phyloP scores from a whole-genome alignment of 2,797 vertebrate species.

The Numenius phaeopus region DNA sequence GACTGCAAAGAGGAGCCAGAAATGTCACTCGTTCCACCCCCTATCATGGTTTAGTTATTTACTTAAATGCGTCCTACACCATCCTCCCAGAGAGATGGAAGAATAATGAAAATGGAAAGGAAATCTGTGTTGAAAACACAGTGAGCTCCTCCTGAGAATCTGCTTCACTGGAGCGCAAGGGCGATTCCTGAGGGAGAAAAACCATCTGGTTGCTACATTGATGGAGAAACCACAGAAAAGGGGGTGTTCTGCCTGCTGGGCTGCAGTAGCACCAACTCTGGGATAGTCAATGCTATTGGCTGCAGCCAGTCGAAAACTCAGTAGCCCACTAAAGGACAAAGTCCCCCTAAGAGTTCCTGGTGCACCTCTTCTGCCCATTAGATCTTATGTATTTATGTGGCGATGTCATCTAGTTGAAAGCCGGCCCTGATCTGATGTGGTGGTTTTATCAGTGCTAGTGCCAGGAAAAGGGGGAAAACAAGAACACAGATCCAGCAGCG shows the following conservation, averaged over 20 bases:
- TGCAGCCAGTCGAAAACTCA: not conserved
- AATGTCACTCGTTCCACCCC: slow-evolving; percentile 9
- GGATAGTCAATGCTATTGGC: not conserved
- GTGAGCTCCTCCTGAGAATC: not conserved
- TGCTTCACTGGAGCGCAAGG: not conserved
- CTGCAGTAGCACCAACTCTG: not conserved
- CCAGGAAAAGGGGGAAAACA: not conserved
- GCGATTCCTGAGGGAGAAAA: not conserved
- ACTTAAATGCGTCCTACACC: not conserved
- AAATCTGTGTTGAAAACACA: not conserved
- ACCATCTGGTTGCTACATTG: not conserved
- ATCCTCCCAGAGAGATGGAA: not conserved
- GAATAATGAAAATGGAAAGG: not conserved
- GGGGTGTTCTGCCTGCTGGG: not conserved
- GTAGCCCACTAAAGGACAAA: not conserved
- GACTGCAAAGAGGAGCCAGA: not conserved
- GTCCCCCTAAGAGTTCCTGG: not conserved
- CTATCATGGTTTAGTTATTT: slow-evolving; percentile 49
- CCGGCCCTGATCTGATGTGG: not conserved
- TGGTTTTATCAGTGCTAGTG: not conserved
- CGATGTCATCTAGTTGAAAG: fast-evolving
- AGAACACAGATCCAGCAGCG: not conserved
- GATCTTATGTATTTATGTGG: not conserved
- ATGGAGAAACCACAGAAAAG: not conserved
- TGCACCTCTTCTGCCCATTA: not conserved